Evolutionary conservation across 2,797 vertebrate species (phyloP), one percentile per base, ranked within the genome.

Genomic region (Nasua narica): DNA sequence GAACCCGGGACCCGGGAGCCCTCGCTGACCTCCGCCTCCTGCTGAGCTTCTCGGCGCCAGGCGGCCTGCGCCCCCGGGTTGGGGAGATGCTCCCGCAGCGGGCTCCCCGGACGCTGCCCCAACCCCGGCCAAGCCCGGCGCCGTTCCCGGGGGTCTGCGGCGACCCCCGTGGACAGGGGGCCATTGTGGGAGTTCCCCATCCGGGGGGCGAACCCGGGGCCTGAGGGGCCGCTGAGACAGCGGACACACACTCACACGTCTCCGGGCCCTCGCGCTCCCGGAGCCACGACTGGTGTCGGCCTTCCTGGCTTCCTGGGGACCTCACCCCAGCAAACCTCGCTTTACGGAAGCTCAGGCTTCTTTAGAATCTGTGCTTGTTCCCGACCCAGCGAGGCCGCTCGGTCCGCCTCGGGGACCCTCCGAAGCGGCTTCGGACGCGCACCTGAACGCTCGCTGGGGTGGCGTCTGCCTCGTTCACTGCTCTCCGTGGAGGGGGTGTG

Each of bases 321-420:
- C 1, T 35, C 52, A 18, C 3, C 74, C 83, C 60, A 12, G 32
- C 23, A 11, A 32, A 6, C 13, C 74, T 32, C 16, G 1, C 48
- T 10, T 15, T 21, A 9, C 15, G 0, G 54, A 7, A 13, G 21
- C 5, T 3, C 1, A 16, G 67, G 35, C 23, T 0, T 2, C 1
- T 5, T 11, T 16, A 13, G 2, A 4, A 1, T 8, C 10, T 21
- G 6, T 16, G 35, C 48, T 14, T 13, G 7, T 25, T 52, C 43
- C 65, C 14, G 0, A n/a, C 27, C 0, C 0, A 0, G 5, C 0
- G 0, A n/a, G 27, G 62, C 29, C 12, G 3, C 25, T 4, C 14
- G 7, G 29, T 50, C 32, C n/a, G 76, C 18, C 4, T 43, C 54
- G 0, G 3, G 8, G 15, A 13, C 54, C 37, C 3, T 21, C 46